Base-by-base conservation (phyloP, 2,888 invertebrate species). In the Notocelia uddmanniana region DNA sequence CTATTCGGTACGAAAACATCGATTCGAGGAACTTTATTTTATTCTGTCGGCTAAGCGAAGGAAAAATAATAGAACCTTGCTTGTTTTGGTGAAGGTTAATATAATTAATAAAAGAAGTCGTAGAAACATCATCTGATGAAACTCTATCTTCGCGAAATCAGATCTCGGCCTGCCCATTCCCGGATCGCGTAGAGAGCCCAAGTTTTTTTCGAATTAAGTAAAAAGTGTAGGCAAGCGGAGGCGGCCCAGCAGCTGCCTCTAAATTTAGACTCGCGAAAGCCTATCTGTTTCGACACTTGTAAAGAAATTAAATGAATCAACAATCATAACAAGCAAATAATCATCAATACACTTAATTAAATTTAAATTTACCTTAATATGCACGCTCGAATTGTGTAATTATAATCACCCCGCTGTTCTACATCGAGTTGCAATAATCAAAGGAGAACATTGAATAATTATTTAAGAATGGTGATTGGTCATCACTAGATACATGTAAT, bases 131-230 rank as follows among this genome's bases (percentile, higher is more conserved):
- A 85, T 83, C 83, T 84, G 83, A 85, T 85, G 92, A 90, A 91
- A 91, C 88, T 91, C 89, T 89, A 91, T 89, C 88, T 88, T 85
- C 81, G 87, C 88, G 92, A 90, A 92, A 92, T 89, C 87, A 88
- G 90, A 92, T 88, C 86, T 82, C 83, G 80, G 77, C 79, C 84
- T 80, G 80, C 80, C 84, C 82, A 80, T 81, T 83, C 81, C 78
- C 75, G 75, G 78, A 76, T 83, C 78, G 76, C 79, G 78, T 78
- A 83, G 82, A 84, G 89, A 85, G 86, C 79, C 77, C 79, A 81
- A 78, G 76, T 86, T 86, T 80, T 77, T 79, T 76, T 78, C 76
- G 81, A 87, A 85, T 83, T 83, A 75, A 76, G 84, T 87, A 86
- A 89, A 88, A 87, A 87, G 84, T 85, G 83, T 84, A 83, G 83